Percentiles rank a stretch among this genome's conserved stretches.
These are phyloP conservation scores for Arctocebus calabarensis DNA, from an alignment of 2,797 vertebrate genomes.

Conservation along the genomic window DNA sequence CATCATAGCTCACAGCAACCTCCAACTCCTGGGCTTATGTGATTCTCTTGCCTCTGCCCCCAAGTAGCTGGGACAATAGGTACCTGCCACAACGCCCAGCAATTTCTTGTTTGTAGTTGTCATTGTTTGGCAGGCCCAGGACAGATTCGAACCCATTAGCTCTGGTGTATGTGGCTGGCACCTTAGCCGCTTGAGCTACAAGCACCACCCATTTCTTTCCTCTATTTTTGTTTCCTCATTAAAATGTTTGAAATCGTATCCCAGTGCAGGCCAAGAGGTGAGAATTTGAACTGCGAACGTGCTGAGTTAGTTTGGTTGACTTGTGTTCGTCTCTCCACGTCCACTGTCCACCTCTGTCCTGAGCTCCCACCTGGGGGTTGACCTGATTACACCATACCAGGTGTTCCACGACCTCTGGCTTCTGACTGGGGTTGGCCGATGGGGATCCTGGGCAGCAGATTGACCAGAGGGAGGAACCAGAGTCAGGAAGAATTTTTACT, in stretches of 20 bases:
- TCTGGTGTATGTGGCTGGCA: too few relatives aligned
- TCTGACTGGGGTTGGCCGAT: not conserved
- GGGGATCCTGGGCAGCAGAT: not conserved
- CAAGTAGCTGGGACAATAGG: too few relatives aligned
- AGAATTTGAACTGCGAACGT: not conserved
- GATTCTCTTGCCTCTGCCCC: too few relatives aligned
- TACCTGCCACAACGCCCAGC: too few relatives aligned
- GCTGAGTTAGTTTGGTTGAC: not conserved
- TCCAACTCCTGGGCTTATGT: too few relatives aligned
- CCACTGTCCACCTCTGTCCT: not conserved
- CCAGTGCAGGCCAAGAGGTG: not conserved
- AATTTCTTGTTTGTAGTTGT: too few relatives aligned
- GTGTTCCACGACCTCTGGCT: not conserved
- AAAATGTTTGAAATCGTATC: not conserved
- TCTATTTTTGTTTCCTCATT: slow-evolving; percentile 37
- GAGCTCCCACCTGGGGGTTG: not conserved
- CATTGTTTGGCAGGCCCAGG: too few relatives aligned
- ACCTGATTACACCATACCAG: not conserved
- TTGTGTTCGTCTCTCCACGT: not conserved
- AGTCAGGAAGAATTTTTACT: not conserved
- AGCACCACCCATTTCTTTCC: not conserved
- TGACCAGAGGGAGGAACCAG: not conserved
- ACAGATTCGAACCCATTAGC: too few relatives aligned
- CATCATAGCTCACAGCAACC: too few relatives aligned
- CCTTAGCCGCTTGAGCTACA: too few relatives aligned